A percentile compares a stretch with the other conserved stretches of the same genome.
Evolutionary conservation across 2,888 invertebrate genomes (phyloP).

Genomic region (Scaptodrosophila latifasciaeformis): DNA sequence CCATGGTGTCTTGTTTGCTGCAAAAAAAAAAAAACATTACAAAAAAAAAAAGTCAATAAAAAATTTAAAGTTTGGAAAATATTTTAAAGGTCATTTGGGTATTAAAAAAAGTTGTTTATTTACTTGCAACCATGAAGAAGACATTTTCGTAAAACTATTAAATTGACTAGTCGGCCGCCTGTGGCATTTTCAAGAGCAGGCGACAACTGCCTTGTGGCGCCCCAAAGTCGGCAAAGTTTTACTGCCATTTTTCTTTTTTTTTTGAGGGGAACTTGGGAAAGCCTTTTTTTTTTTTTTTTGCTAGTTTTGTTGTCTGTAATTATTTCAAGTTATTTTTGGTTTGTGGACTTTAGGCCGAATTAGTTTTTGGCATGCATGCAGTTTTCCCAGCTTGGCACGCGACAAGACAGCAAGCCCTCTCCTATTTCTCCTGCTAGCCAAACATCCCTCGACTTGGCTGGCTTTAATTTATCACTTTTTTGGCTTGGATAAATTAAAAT

Average conservation of each 20-base stretch:
- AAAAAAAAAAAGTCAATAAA: neutral
- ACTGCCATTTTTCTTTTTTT: neutral
- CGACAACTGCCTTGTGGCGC: slow-evolving; percentile 34
- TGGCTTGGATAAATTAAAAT: no score
- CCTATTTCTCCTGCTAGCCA: no score
- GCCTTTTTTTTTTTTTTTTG: slow-evolving; percentile 6
- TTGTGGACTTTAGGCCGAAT: slow-evolving; percentile 28
- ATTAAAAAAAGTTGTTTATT: no score
- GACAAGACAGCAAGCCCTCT: slow-evolving; percentile 9
- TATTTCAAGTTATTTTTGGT: slow-evolving; percentile 21
- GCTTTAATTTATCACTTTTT: neutral
- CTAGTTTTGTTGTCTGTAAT: slow-evolving; percentile 8
- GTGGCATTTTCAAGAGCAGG: no score
- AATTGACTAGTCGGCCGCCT: no score
- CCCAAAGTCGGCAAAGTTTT: slow-evolving; percentile 33
- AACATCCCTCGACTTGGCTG: no score
- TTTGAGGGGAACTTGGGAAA: no score
- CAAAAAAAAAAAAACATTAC: slow-evolving; percentile 71
- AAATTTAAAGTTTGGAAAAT: no score
- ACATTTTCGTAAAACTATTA: no score
- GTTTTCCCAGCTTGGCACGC: slow-evolving; percentile 22
- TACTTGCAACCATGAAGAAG: no score
- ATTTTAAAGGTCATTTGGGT: no score
- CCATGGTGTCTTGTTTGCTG: slow-evolving; percentile 87
- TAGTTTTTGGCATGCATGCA: slow-evolving; percentile 10